Evolutionary conservation across 2,113 vertebrate species (phyloP).

Genomic region (Pitta sordida): DNA sequence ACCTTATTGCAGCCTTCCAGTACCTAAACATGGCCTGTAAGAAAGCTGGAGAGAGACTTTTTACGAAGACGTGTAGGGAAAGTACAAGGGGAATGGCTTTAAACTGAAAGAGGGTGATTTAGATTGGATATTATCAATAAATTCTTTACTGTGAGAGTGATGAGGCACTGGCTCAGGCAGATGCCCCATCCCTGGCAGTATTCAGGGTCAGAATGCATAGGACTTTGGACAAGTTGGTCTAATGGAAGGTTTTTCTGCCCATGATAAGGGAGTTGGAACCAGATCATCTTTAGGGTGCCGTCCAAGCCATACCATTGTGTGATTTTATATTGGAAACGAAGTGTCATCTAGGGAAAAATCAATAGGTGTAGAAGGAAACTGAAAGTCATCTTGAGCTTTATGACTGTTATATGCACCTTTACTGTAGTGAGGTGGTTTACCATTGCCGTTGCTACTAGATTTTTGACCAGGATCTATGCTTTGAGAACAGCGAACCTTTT

Average conservation of each 20-base stretch:
- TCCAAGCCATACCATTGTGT: background rate
- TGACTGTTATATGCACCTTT: background rate
- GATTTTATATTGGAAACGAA: background rate
- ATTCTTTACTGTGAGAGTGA: background rate
- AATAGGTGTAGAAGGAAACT: background rate
- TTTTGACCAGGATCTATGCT: background rate
- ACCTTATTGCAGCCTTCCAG: background rate
- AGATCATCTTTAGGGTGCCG: background rate
- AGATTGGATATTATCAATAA: background rate
- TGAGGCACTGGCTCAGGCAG: background rate
- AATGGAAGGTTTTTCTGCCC: background rate
- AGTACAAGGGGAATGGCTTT: background rate
- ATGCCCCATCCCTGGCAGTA: background rate
- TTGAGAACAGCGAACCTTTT: background rate
- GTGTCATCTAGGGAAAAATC: background rate
- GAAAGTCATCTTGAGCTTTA: background rate
- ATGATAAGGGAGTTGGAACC: background rate
- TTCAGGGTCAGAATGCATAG: background rate
- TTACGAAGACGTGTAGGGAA: background rate
- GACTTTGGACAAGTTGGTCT: background rate
- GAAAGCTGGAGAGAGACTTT: background rate
- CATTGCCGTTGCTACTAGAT: background rate
- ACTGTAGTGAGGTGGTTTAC: background rate
- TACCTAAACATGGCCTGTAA: background rate
- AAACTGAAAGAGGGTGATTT: background rate